These are phyloP conservation scores for Denticeps clupeoides DNA, from an alignment of 2,797 vertebrate species.

Conservation along the genomic window DNA sequence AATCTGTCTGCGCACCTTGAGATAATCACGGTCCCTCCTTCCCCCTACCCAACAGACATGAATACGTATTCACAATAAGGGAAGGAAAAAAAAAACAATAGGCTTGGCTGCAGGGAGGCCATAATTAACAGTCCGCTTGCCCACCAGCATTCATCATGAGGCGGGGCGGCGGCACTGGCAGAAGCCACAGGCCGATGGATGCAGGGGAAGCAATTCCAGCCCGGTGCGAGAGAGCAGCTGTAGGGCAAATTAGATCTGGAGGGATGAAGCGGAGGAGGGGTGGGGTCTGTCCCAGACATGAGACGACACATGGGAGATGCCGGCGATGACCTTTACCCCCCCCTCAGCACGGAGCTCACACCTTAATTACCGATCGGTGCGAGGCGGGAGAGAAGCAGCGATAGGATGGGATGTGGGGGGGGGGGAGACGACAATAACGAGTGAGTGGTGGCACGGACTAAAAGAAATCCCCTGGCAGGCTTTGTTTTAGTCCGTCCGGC, in stretches of 20 bases:
- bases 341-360: constrained; percentile 12
- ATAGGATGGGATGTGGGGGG: background rate
- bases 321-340: constrained; percentile 19
- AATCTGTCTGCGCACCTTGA: too few relatives aligned
- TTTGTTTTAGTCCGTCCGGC: too few relatives aligned
- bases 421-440: background rate
- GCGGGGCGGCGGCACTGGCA: constrained; percentile 19
- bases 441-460: too few relatives aligned
- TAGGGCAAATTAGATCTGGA: constrained; percentile 36
- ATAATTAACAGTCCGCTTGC: constrained; percentile 25
- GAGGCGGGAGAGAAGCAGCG: background rate
- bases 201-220: constrained; percentile 55
- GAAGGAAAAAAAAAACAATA: background rate
- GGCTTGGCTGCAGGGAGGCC: constrained; percentile 11
- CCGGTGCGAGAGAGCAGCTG: constrained; percentile 26
- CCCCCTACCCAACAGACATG: background rate
- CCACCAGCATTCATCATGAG: constrained; percentile 46
- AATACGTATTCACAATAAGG: background rate
- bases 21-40: too few relatives aligned
- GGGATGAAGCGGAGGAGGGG: constrained; percentile 47
- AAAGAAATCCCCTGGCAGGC: too few relatives aligned
- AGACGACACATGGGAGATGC: constrained; percentile 13
- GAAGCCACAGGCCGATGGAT: constrained; percentile 17
- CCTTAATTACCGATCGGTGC: constrained; percentile 18
- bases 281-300: constrained; percentile 20